phyloP scores from a whole-genome alignment of 92 coral and sea anemone species.

The Blastomussa wellsi region DNA sequence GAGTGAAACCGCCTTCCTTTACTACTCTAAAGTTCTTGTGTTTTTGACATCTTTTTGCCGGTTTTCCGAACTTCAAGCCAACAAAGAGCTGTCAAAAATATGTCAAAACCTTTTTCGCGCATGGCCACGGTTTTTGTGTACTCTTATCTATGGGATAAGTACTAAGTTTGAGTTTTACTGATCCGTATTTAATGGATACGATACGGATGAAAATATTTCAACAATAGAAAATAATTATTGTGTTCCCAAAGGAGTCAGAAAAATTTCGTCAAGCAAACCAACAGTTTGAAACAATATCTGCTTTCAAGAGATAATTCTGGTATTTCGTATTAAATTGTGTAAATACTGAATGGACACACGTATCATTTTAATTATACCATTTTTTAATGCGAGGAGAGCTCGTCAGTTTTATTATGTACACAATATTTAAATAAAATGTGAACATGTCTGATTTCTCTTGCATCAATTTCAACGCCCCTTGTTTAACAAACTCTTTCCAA shows the following conservation, averaged over 20 bases:
- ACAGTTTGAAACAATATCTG: neutral
- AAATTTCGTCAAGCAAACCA: no score
- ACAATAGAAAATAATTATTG: neutral
- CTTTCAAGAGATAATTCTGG: neutral
- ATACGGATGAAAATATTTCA: neutral
- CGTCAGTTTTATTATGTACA: slow-evolving; percentile 2
- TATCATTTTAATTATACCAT: slow-evolving; percentile 13
- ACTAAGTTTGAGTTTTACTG: slow-evolving; percentile 4
- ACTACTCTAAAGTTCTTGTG: no score
- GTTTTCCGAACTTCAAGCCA: neutral
- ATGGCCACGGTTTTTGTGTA: no score
- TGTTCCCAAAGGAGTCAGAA: neutral
- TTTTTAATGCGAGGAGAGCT: slow-evolving; percentile 2
- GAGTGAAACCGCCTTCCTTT: no score
- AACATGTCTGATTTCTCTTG: neutral
- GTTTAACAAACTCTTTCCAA: neutral
- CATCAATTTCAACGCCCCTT: neutral
- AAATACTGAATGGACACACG: slow-evolving; percentile 5
- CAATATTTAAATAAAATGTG: slow-evolving; percentile 27
- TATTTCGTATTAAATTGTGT: slow-evolving; percentile 13
- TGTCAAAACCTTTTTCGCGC: neutral
- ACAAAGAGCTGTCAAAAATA: neutral
- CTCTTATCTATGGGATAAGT: no score
- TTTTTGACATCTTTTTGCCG: no score
- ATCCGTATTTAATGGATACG: neutral